Evolutionary conservation across 2,888 invertebrate species (phyloP), one percentile per base, ranked within the genome.

Genomic region (Clitarchus hookeri): DNA sequence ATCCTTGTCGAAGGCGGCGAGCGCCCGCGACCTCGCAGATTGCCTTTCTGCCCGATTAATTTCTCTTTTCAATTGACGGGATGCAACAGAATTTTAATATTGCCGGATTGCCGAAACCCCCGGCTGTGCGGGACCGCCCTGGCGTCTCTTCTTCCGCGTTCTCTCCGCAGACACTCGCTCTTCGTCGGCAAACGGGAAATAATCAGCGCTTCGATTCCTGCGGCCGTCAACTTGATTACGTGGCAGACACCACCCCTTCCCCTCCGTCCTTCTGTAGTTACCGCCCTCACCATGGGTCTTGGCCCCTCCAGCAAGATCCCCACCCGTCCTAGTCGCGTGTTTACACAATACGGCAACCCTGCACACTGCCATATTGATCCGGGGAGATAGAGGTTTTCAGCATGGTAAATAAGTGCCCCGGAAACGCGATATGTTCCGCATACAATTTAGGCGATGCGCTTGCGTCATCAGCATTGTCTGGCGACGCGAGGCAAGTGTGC

Each of bases 381-480:
- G 82, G 77, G 83, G 85, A 27, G 85, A 83, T 1, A 36, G 86
- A 87, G 88, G 88, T 89, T 89, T 89, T 88, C 88, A 89, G 88
- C 89, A 89, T 88, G 89, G 89, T 88, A 89, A 89, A 89, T 89
- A 89, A 89, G 89, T 89, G 88, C 88, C 87, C 88, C 88, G 88
- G 88, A 88, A 88, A 89, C 89, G 89, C 88, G 88, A 89, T 89
- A 89, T 88, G 89, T 89, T 88, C 88, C 88, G 89, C 89, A 89
- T 89, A 89, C 89, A 88, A 89, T 89, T 89, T 89, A 87, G 87
- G 86, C 88, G 88, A 86, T 88, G 87, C 87, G 88, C 87, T 86
- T 88, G 88, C 88, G 88, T 88, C 88, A 88, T 88, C 88, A 87
- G 86, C 87, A 88, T 88, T 88, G 88, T 88, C 87, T 88, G 86